phyloP scores from a whole-genome alignment of 2,888 invertebrate genomes.

The Limnephilus rhombicus region DNA sequence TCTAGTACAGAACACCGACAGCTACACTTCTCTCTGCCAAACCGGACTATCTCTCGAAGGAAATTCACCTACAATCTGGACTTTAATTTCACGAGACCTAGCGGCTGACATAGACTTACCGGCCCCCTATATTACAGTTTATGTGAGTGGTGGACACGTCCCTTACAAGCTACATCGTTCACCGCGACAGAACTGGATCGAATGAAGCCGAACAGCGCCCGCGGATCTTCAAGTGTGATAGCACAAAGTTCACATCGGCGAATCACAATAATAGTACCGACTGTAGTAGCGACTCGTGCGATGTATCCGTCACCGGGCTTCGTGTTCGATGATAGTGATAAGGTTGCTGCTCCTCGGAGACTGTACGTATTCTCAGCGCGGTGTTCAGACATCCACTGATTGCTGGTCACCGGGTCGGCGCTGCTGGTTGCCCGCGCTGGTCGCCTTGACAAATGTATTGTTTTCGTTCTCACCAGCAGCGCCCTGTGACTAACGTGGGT shows the following conservation, averaged over 20 bases:
- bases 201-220: conserved; percentile 5
- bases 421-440: conserved; percentile 4
- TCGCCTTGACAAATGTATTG: conserved; percentile 33
- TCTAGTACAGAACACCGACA: no score
- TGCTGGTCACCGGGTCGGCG: background rate
- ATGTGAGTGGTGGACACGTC: no score
- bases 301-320: background rate
- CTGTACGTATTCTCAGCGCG: conserved; percentile 21
- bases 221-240: background rate
- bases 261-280: background rate
- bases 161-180: background rate
- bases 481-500: conserved; percentile 3
- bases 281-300: background rate
- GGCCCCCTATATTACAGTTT: no score
- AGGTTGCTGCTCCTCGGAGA: background rate
- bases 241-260: conserved; percentile 1
- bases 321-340: background rate
- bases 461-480: conserved; percentile 5
- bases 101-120: no score
- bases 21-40: no score
- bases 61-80: no score
- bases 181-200: background rate
- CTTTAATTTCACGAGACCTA: no score
- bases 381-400: conserved; percentile 36
- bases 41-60: no score